These are phyloP conservation scores for Liopterus haemorrhoidalis DNA, from an alignment of 2,888 invertebrate genomes.

Conservation along the genomic window DNA sequence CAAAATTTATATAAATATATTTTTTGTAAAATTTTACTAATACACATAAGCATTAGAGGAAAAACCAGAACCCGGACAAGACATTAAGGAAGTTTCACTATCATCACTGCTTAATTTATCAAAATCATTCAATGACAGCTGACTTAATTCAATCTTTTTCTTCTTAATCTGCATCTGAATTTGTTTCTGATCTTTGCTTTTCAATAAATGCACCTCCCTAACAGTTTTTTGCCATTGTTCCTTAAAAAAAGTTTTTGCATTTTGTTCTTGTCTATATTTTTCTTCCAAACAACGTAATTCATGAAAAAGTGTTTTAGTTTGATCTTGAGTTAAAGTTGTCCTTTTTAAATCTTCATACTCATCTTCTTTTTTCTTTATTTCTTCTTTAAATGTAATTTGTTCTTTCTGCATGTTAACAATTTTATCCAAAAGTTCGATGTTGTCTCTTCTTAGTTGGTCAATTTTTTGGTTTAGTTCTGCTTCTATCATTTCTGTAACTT, in stretches of 20 bases:
- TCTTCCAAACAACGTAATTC: conserved; percentile 62
- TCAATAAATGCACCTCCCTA: conserved; percentile 60
- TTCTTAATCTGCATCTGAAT: conserved; percentile 50
- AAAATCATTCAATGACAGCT: too few relatives aligned
- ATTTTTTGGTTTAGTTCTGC: conserved; percentile 27
- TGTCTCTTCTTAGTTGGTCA: conserved; percentile 34
- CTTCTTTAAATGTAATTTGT: conserved; percentile 4
- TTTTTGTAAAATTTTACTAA: too few relatives aligned
- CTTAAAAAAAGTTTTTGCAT: conserved; percentile 68
- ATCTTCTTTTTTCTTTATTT: conserved; percentile 36
- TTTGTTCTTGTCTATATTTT: conserved; percentile 57
- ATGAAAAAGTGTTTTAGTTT: conserved; percentile 59
- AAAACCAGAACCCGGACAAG: too few relatives aligned
- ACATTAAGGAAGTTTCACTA: too few relatives aligned
- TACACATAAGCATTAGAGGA: too few relatives aligned
- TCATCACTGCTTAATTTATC: too few relatives aligned
- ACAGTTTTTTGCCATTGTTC: conserved; percentile 67
- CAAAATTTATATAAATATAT: too few relatives aligned
- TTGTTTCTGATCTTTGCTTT: conserved; percentile 50
- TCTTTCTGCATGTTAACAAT: conserved; percentile 35
- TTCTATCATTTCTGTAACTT: conserved; percentile 27
- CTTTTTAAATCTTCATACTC: conserved; percentile 48
- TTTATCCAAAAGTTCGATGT: conserved; percentile 38
- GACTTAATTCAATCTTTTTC: conserved; percentile 42
- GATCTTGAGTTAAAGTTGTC: conserved; percentile 58